These are phyloP conservation scores for Ophraella communa DNA, from an alignment of 2,888 invertebrate genomes.

Conservation along the genomic window DNA sequence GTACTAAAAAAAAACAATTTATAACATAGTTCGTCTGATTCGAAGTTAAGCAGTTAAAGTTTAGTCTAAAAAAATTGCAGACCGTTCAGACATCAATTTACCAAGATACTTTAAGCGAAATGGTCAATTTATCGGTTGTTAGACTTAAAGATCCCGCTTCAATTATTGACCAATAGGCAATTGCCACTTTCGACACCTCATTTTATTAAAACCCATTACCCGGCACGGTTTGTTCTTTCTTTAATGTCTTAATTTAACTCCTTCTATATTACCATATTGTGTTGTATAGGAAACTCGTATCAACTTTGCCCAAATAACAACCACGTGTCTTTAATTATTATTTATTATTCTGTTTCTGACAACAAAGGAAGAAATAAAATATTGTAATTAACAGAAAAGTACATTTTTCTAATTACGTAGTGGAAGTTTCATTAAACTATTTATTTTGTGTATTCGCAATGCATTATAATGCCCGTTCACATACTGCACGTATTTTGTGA, in stretches of 20 bases:
- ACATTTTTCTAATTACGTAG: too few relatives aligned
- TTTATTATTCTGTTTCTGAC: too few relatives aligned
- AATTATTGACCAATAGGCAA: constrained; percentile 18
- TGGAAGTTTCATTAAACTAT: too few relatives aligned
- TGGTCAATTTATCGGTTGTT: constrained; percentile 35
- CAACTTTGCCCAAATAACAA: too few relatives aligned
- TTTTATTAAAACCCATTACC: constrained; percentile 19
- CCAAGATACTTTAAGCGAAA: constrained; percentile 13
- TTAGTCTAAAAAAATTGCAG: neutral
- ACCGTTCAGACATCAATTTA: neutral
- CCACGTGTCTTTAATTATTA: too few relatives aligned
- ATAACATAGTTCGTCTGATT: neutral
- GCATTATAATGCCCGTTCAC: too few relatives aligned
- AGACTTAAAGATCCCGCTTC: constrained; percentile 27
- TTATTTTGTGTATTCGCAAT: too few relatives aligned
- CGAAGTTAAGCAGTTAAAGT: neutral
- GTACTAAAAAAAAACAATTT: neutral
- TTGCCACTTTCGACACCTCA: constrained; percentile 14
- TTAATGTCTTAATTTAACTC: constrained; percentile 3
- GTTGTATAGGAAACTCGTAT: neutral
- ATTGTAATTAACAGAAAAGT: too few relatives aligned
- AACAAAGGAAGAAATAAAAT: too few relatives aligned
- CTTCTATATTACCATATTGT: neutral
- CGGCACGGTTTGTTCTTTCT: neutral
- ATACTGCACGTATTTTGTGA: too few relatives aligned